These are phyloP conservation scores for Augochlora pura DNA, from an alignment of 1,140 invertebrate genomes.

Conservation along the genomic window DNA sequence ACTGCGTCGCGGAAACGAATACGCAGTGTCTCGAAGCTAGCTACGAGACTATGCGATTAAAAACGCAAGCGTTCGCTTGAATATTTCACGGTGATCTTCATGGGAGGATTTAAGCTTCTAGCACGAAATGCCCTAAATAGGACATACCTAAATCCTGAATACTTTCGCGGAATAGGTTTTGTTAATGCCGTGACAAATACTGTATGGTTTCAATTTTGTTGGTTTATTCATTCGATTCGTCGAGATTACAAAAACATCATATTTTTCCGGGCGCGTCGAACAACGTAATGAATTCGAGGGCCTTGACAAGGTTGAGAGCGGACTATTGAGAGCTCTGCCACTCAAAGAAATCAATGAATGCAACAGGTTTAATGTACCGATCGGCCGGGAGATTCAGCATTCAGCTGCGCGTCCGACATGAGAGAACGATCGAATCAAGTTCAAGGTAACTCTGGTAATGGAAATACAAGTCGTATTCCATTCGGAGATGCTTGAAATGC, in stretches of 20 bases:
- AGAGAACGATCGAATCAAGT: conserved; percentile 63
- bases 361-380: conserved; percentile 1
- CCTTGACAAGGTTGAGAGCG: background rate
- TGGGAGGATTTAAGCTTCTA: too few species aligned
- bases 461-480: conserved; percentile 55
- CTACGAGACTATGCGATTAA: too few species aligned
- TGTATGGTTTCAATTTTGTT: background rate
- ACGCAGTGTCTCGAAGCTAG: too few species aligned
- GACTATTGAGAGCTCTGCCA: background rate
- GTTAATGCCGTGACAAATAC: too few species aligned
- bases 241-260: background rate
- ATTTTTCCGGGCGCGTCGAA: background rate
- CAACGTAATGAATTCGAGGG: background rate
- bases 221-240: background rate
- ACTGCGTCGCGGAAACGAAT: too few species aligned
- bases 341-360: conserved; percentile 15
- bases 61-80: too few species aligned
- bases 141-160: too few species aligned
- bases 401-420: background rate
- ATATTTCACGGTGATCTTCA: too few species aligned
- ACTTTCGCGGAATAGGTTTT: too few species aligned
- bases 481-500: conserved; percentile 58
- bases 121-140: too few species aligned
- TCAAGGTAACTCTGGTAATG: conserved; percentile 67
- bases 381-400: conserved; percentile 2